Evolutionary conservation across 2,888 invertebrate species (phyloP).

Genomic region (Ptychoptera contaminata): DNA sequence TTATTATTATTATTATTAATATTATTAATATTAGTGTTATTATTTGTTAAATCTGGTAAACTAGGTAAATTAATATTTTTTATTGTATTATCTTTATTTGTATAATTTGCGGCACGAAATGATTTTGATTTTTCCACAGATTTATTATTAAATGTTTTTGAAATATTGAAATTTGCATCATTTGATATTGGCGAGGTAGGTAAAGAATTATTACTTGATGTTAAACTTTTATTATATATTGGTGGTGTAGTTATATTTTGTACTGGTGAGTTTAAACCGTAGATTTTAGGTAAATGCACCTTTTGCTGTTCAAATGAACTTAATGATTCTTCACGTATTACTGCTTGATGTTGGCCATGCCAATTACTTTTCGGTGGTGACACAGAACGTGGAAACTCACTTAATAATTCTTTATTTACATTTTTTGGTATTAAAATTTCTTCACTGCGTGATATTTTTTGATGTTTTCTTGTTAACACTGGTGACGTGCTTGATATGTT

Average conservation of each 20-base stretch:
- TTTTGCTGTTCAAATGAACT: too few species aligned
- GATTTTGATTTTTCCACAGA: slow-evolving; percentile 56
- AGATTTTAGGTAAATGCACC: slow-evolving; percentile 27
- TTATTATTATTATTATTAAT: not conserved
- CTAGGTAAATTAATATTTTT: slow-evolving; percentile 23
- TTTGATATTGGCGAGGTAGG: slow-evolving; percentile 12
- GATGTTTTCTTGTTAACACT: too few species aligned
- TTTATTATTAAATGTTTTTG: slow-evolving; percentile 34
- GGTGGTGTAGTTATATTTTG: slow-evolving; percentile 29
- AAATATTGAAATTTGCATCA: slow-evolving; percentile 27
- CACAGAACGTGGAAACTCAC: slow-evolving; percentile 24
- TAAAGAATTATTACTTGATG: too few species aligned
- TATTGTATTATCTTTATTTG: slow-evolving; percentile 3
- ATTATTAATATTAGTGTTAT: slow-evolving; percentile 8
- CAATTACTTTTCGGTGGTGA: slow-evolving; percentile 32
- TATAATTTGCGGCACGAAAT: slow-evolving; percentile 32
- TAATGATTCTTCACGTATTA: not conserved
- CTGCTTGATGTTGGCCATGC: slow-evolving; percentile 17
- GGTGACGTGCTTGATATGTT: slow-evolving; percentile 2
- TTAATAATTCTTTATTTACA: slow-evolving; percentile 30
- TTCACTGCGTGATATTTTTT: slow-evolving; percentile 20
- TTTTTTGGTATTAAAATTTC: slow-evolving; percentile 34
- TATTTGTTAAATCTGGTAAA: slow-evolving; percentile 22
- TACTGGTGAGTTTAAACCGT: slow-evolving; percentile 37
- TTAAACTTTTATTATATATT: too few species aligned